Percentiles rank a stretch among this genome's conserved stretches.
phyloP scores from a whole-genome alignment of 2,797 vertebrate genomes.

The Garrulus glandarius region DNA sequence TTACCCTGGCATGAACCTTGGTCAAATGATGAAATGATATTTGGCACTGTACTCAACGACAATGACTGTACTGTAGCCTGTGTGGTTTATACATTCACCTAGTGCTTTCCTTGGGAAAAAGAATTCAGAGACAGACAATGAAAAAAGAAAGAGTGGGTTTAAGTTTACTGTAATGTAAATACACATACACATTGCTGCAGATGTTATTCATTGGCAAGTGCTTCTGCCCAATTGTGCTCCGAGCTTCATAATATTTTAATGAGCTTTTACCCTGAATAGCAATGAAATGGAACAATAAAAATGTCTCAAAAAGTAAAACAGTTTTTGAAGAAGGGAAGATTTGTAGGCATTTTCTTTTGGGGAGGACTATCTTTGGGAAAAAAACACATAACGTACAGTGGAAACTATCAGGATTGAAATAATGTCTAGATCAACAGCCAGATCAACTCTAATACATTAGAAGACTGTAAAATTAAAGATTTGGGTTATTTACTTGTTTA shows the following conservation, averaged over 20 bases:
- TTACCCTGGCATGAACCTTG: constrained; percentile 63
- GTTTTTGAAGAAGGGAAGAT: not conserved
- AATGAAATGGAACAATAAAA: constrained; percentile 59
- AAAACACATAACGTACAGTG: not conserved
- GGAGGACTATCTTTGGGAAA: not conserved
- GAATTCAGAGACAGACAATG: constrained; percentile 47
- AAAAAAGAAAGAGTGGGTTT: constrained; percentile 1
- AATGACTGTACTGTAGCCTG: constrained; percentile 23
- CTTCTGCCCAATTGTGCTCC: constrained; percentile 53
- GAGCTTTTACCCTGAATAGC: constrained; percentile 65
- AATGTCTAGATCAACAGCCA: not conserved
- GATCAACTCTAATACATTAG: not conserved
- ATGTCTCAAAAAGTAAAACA: constrained; percentile 37
- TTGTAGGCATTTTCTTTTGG: not conserved
- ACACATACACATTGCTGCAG: constrained; percentile 50
- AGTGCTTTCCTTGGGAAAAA: constrained; percentile 52
- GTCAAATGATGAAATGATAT: constrained; percentile 69
- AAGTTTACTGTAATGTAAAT: constrained; percentile 67
- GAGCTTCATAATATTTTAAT: constrained; percentile 74
- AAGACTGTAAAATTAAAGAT: not conserved
- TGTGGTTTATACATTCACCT: constrained; percentile 39
- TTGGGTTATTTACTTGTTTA: not conserved
- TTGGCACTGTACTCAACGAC: constrained; percentile 44
- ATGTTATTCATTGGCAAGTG: constrained; percentile 68
- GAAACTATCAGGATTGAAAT: not conserved